Conservation (phyloP, 1,140 invertebrate species). For the Macrocentrus cingulum region DNA sequence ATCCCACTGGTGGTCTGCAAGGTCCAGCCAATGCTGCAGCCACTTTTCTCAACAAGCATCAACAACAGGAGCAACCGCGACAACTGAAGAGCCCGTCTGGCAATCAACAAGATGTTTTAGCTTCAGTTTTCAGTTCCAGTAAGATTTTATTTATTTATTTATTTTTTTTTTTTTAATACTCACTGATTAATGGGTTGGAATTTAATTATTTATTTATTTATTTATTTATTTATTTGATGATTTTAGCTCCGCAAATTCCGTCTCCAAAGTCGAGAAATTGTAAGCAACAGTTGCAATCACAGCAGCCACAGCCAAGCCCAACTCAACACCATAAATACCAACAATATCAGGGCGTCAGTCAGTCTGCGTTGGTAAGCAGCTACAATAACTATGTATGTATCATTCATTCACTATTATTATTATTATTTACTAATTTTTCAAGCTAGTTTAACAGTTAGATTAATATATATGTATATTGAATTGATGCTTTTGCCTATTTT, state of each 20-base stretch:
- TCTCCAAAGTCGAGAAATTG: constrained; percentile 60
- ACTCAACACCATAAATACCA: constrained; percentile 64
- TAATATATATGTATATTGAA: too few relatives aligned
- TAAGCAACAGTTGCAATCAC: constrained; percentile 54
- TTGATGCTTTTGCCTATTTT: too few relatives aligned
- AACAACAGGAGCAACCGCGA: constrained; percentile 61
- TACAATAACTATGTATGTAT: constrained; percentile 57
- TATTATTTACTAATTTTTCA: constrained; percentile 22
- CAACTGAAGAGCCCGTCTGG: constrained; percentile 64
- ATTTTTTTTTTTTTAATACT: constrained; percentile 21
- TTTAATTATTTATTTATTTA: background rate
- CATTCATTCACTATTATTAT: constrained; percentile 38
- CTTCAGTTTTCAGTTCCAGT: constrained; percentile 62
- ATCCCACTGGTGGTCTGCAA: constrained; percentile 56
- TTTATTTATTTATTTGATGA: constrained; percentile 8
- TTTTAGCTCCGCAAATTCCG: constrained; percentile 57
- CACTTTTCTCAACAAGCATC: constrained; percentile 60
- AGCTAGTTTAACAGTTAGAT: constrained; percentile 26
- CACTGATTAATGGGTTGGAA: too few relatives aligned
- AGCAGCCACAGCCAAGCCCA: constrained; percentile 62
- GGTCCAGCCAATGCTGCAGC: constrained; percentile 57
- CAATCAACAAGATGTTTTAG: constrained; percentile 59
- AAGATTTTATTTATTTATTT: constrained; percentile 33
- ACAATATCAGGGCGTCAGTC: constrained; percentile 57
- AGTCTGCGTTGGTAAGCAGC: constrained; percentile 59